Percentiles rank a stretch among this genome's conserved stretches.
phyloP scores from a whole-genome alignment of 2,888 invertebrate genomes.

The Calameuta filiformis region DNA sequence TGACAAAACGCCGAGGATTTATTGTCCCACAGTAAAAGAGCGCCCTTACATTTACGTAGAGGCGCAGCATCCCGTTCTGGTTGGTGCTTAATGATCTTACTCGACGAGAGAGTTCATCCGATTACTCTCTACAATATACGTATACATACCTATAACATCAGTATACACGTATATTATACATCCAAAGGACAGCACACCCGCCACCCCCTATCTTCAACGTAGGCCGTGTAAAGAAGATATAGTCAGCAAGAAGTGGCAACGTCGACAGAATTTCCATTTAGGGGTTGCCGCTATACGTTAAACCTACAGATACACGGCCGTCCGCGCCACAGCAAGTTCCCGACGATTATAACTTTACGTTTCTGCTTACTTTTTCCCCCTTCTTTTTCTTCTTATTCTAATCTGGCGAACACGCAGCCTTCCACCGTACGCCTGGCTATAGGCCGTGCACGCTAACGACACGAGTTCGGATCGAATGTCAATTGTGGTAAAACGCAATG shows the following conservation, averaged over 20 bases:
- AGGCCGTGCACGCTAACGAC: no score
- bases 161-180: background rate
- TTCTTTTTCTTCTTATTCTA: no score
- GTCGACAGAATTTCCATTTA: background rate
- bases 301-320: background rate
- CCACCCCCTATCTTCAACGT: background rate
- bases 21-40: background rate
- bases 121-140: background rate
- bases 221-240: background rate
- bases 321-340: background rate
- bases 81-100: background rate
- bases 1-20: background rate
- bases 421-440: no score
- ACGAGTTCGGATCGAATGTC: no score
- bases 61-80: background rate
- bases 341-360: background rate
- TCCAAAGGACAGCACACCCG: background rate
- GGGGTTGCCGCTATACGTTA: background rate
- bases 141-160: background rate
- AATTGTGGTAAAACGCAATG: no score
- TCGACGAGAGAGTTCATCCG: background rate
- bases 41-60: background rate
- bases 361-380: background rate
- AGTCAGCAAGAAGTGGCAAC: background rate
- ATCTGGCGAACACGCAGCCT: no score